Conservation (phyloP, 2,797 vertebrate genomes). For the Lacerta agilis region DNA sequence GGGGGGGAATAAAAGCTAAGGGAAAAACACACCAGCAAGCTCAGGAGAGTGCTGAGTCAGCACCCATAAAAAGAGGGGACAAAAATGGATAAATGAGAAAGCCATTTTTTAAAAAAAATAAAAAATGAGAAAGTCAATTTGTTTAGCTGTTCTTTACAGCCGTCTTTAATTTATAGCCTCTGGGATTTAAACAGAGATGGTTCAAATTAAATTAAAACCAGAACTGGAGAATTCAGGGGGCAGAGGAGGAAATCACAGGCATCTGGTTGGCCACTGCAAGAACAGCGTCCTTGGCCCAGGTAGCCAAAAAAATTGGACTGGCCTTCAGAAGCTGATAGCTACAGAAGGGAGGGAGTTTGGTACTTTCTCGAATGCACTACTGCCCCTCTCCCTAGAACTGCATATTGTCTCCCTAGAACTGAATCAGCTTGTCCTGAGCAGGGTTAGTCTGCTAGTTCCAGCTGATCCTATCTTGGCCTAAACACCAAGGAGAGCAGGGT, state of each 20-base stretch:
- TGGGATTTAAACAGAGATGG: constrained; percentile 56
- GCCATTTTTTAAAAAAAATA: neutral
- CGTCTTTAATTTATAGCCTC: constrained; percentile 59
- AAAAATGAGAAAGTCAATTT: constrained; percentile 24
- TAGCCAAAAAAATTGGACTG: rapidly evolving
- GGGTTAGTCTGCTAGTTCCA: too few relatives aligned
- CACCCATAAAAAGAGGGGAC: constrained; percentile 24
- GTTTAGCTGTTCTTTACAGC: constrained; percentile 63
- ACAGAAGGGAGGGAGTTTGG: too few relatives aligned
- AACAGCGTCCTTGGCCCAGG: constrained; percentile 6
- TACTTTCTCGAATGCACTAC: too few relatives aligned
- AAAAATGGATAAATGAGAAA: constrained; percentile 32
- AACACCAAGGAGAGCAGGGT: too few relatives aligned
- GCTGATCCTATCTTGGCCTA: too few relatives aligned
- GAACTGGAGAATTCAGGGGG: constrained; percentile 28
- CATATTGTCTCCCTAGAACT: too few relatives aligned
- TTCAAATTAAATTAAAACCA: constrained; percentile 63
- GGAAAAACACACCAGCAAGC: constrained; percentile 61
- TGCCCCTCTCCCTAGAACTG: too few relatives aligned
- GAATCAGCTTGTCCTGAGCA: too few relatives aligned
- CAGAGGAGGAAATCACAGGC: constrained; percentile 32
- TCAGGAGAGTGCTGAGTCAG: constrained; percentile 63
- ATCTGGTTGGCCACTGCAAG: neutral
- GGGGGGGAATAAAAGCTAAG: constrained; percentile 61
- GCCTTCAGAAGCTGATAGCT: too few relatives aligned